phyloP scores from a whole-genome alignment of 2,888 invertebrate genomes.

The Mythimna lalbum region DNA sequence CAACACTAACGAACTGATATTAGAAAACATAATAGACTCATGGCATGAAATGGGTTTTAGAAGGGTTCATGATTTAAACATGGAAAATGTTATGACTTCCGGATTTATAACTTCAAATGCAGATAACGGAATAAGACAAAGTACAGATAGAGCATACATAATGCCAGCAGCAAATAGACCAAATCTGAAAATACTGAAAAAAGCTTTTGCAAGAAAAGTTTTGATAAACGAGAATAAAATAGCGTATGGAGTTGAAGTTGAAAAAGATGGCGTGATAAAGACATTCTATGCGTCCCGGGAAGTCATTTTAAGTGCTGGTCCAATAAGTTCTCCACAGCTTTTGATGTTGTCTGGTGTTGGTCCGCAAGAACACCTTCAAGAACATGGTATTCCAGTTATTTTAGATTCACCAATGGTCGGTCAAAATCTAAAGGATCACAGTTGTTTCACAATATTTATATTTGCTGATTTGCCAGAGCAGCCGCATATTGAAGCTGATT shows the following conservation, averaged over 20 bases:
- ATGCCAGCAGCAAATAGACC: conserved; percentile 62
- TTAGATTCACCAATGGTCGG: conserved; percentile 79
- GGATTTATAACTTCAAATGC: conserved; percentile 85
- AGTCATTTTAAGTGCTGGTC: conserved; percentile 81
- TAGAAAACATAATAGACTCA: conserved; percentile 73
- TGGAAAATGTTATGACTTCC: conserved; percentile 83
- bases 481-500: conserved; percentile 6
- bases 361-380: conserved; percentile 71
- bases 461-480: conserved; percentile 34
- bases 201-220: conserved; percentile 45
- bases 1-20: conserved; percentile 69
- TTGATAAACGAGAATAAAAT: conserved; percentile 36
- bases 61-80: conserved; percentile 79
- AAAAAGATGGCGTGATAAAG: conserved; percentile 21
- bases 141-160: conserved; percentile 91
- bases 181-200: conserved; percentile 50
- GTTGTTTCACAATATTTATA: conserved; percentile 34
- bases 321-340: conserved; percentile 80
- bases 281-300: conserved; percentile 64
- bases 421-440: conserved; percentile 83
- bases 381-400: conserved; percentile 71
- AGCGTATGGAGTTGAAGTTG: conserved; percentile 55
- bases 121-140: conserved; percentile 83
- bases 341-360: conserved; percentile 84
- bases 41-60: conserved; percentile 84